Base-by-base conservation (phyloP, 2,888 invertebrate species). In the Monoplex corrugatus region DNA sequence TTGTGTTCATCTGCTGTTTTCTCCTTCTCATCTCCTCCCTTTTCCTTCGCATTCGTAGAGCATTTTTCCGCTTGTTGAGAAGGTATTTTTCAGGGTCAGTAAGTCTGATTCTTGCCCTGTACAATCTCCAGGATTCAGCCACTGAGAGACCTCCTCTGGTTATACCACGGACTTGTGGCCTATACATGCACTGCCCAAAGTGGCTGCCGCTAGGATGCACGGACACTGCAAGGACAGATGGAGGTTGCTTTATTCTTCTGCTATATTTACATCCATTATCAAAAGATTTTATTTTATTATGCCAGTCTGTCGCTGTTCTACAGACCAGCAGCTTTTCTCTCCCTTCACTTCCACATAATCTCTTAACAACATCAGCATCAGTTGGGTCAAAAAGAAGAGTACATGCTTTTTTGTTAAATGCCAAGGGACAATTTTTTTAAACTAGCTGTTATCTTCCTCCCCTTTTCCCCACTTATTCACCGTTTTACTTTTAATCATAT, bases 151-250 rank as follows among this genome's bases (percentile, higher is more conserved):
- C 45, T 28, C 82, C 82, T 83, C 45, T 83, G 82, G 82, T 19
- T 10, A 45, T 13, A 3, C n/a, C 44, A 19, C 13, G 82, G 44
- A n/a, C 44, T n/a, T 40, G 32, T n/a, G 45, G 40, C 45, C 45
- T 83, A 43, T 40, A 80, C 40, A 23, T 40, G 82, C 32, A 83
- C n/a, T 44, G 82, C 32, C 44, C 44, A 32, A 45, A 44, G 32
- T 45, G n/a, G 32, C 44, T 83, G 10, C 82, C 82, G 32, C 16
- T 44, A 83, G 82, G 45, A 44, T 83, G 82, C 82, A 83, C 6
- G n/a, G 23, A 83, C 82, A 83, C 82, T 83, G 82, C 82, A 83
- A 83, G 82, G 82, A 83, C n/a, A 83, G n/a, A 83, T 32, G 82
- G 5, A 83, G 45, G 82, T 32, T 44, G 75, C 10, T 45, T 45